phyloP scores from a whole-genome alignment of 2,113 vertebrate genomes.

The Pteronura brasiliensis region DNA sequence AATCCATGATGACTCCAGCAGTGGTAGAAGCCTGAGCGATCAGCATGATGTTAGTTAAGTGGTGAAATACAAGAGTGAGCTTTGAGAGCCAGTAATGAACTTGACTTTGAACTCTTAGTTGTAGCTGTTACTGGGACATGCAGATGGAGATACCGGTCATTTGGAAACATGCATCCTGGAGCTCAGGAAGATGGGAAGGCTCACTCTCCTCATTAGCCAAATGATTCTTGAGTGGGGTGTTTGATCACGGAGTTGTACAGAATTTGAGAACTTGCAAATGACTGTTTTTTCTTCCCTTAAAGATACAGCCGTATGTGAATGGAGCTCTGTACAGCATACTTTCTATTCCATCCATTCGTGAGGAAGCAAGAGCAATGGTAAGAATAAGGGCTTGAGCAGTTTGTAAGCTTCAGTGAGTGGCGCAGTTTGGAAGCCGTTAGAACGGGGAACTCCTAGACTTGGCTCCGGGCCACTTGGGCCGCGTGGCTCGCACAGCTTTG shows the following conservation, averaged over 20 bases:
- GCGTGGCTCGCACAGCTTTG: not conserved
- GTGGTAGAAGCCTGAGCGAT: not conserved
- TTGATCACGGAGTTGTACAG: not conserved
- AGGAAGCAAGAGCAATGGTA: slow-evolving; percentile 96
- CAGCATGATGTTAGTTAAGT: not conserved
- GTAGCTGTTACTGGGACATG: not conserved
- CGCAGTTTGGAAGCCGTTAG: fast-evolving
- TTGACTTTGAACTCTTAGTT: not conserved
- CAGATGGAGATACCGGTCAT: not conserved
- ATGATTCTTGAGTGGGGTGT: not conserved
- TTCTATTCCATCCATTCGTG: slow-evolving; percentile 88
- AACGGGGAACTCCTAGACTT: fast-evolving
- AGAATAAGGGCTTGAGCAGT: slow-evolving; percentile 61
- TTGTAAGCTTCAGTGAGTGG: not conserved
- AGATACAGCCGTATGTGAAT: slow-evolving; percentile 96
- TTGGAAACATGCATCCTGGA: not conserved
- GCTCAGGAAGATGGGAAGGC: fast-evolving
- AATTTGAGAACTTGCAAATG: not conserved
- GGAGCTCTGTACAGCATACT: slow-evolving; percentile 96
- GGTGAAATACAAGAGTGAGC: not conserved
- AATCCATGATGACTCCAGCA: fast-evolving
- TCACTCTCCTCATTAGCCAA: not conserved
- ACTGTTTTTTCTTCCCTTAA: slow-evolving; percentile 31
- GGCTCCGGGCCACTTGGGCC: not conserved
- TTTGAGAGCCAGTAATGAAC: too few relatives aligned